Evolutionary conservation across 2,113 vertebrate genomes (phyloP).

Genomic region (Castor canadensis): DNA sequence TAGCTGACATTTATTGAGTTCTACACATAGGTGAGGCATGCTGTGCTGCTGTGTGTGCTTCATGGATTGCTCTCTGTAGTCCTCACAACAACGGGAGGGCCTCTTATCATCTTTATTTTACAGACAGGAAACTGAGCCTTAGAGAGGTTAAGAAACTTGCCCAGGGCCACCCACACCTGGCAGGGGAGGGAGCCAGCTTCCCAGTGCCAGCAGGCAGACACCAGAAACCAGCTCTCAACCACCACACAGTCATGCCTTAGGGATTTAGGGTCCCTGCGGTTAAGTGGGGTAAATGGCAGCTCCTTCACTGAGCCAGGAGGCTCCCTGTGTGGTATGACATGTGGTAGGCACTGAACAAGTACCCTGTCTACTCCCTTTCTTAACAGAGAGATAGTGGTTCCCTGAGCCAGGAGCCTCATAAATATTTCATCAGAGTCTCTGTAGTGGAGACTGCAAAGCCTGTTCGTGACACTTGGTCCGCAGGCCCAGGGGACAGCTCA

Average conservation of each 20-base stretch:
- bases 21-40: not conserved
- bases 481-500: not conserved
- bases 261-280: not conserved
- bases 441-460: not conserved
- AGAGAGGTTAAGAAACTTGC: not conserved
- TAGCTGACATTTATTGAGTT: not conserved
- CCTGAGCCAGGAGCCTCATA: not conserved
- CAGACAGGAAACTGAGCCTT: not conserved
- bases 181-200: not conserved
- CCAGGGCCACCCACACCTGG: not conserved
- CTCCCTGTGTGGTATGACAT: not conserved
- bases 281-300: not conserved
- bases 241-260: not conserved
- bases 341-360: not conserved
- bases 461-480: not conserved
- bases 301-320: not conserved
- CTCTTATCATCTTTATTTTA: not conserved
- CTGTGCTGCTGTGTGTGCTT: not conserved
- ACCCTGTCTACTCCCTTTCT: not conserved
- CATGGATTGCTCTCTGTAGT: not conserved
- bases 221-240: not conserved
- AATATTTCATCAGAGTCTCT: constrained; percentile 59
- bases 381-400: not conserved
- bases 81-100: not conserved
- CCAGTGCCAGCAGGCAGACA: not conserved